Base-by-base conservation (phyloP, 1,140 invertebrate species). In the Aphelenchoides besseyi region DNA sequence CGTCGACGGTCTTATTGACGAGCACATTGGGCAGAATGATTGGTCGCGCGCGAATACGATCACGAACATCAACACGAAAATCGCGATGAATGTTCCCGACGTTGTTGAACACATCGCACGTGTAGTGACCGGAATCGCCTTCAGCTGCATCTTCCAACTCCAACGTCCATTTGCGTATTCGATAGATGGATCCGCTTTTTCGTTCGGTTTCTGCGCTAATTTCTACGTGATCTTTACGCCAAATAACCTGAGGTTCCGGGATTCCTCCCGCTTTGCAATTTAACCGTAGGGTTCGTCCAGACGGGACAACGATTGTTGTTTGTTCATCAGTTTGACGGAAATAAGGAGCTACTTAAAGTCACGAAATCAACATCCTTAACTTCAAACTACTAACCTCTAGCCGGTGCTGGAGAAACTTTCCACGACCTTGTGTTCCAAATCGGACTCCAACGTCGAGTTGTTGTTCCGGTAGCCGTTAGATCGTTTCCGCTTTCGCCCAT, bases 111-210 rank as follows among this genome's bases (percentile, higher is more conserved):
- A 78, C 80, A 32, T 82, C 75, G 64, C 78, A 79, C 16, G 35
- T 30, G 54, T 79, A 80, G 2, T 78, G 41, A 23, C 77, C 79
- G 26, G 37, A 64, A 33, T 74, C 64, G 0, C 61, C 63, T 69
- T 79, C 81, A 29, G 75, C 62, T 1, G 79, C 83, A 54, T 83
- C 82, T 55, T 85, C 83, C 64, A 85, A 54, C 68, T 85, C 82
- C 29, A 83, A 66, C n/a, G 73, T 69, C 71, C 73, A 80, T 64
- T 78, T 78, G n/a, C 75, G 68, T 18, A 83, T 33, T 33, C 80
- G 71, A 69, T 74, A 83, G 12, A 77, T 52, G 18, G 74, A 70
- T 16, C 82, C 82, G 8, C 72, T 82, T 2, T 63, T 53, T 29
- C 82, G 63, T 12, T 78, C 63, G 9, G 69, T 78, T 9, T 75